These are phyloP conservation scores for Drosophila navojoa DNA, from an alignment of 1,140 invertebrate species.

Conservation along the genomic window DNA sequence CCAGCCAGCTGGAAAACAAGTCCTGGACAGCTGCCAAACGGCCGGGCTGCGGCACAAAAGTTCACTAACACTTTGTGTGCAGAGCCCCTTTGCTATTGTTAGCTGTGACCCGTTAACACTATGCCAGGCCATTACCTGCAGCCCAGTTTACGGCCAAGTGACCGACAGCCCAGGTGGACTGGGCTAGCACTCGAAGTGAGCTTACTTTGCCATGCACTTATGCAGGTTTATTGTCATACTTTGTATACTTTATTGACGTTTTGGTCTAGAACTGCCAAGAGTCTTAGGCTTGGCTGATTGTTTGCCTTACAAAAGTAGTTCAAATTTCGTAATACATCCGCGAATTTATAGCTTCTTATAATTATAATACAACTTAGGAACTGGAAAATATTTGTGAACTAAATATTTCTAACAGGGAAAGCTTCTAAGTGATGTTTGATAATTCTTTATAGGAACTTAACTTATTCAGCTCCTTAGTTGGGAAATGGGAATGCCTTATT, in stretches of 20 bases:
- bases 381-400: background rate
- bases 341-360: too few relatives aligned
- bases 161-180: background rate
- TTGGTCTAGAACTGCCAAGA: background rate
- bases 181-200: background rate
- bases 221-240: background rate
- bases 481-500: background rate
- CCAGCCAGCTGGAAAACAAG: slow-evolving; percentile 23
- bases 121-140: background rate
- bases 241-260: background rate
- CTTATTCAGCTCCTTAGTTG: background rate
- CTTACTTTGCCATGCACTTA: background rate
- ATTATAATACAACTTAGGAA: too few relatives aligned
- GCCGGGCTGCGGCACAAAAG: slow-evolving; percentile 10
- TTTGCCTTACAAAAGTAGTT: background rate
- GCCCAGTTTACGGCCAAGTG: slow-evolving; percentile 4
- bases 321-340: background rate
- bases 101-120: slow-evolving; percentile 32
- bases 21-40: slow-evolving; percentile 41
- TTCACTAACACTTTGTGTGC: slow-evolving; percentile 26
- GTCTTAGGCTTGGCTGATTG: background rate
- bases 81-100: slow-evolving; percentile 25
- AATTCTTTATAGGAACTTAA: too few relatives aligned
- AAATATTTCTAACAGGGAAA: too few relatives aligned
- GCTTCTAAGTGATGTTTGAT: too few relatives aligned